These are phyloP conservation scores for Leucophora obtusa DNA, from an alignment of 2,888 invertebrate genomes.

Conservation along the genomic window DNA sequence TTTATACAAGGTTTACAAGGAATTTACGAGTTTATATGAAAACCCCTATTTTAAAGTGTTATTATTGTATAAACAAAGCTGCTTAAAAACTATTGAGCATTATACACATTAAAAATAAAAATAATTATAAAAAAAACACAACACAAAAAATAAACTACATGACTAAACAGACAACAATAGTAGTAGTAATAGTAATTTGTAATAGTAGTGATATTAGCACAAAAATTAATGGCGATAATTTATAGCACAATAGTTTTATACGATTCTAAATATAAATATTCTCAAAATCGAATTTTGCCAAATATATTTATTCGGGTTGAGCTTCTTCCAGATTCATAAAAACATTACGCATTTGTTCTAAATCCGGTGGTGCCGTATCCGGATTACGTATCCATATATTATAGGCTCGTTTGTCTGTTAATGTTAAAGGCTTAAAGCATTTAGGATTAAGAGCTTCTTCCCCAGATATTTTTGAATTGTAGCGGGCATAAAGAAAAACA, in stretches of 20 bases:
- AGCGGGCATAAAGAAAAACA: slow-evolving; percentile 74
- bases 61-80: slow-evolving; percentile 28
- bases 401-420: slow-evolving; percentile 75
- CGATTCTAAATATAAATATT: not conserved
- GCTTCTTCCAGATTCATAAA: slow-evolving; percentile 74
- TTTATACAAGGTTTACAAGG: too few relatives aligned
- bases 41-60: slow-evolving; percentile 13
- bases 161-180: slow-evolving; percentile 62
- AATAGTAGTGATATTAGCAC: slow-evolving; percentile 55
- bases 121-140: slow-evolving; percentile 47
- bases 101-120: slow-evolving; percentile 38
- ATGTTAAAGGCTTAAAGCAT: slow-evolving; percentile 74
- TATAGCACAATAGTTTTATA: slow-evolving; percentile 52
- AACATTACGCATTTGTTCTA: slow-evolving; percentile 76
- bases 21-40: too few relatives aligned
- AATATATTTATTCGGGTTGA: slow-evolving; percentile 67
- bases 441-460: slow-evolving; percentile 74
- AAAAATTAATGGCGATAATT: slow-evolving; percentile 44
- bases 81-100: slow-evolving; percentile 62
- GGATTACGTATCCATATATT: slow-evolving; percentile 76
- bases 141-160: slow-evolving; percentile 54
- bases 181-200: slow-evolving; percentile 5
- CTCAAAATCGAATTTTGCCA: not conserved
- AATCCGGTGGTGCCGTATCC: slow-evolving; percentile 74
- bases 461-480: slow-evolving; percentile 74